phyloP scores from a whole-genome alignment of 35 echinoderm and acorn worm genomes.

The Eucidaris tribuloides region DNA sequence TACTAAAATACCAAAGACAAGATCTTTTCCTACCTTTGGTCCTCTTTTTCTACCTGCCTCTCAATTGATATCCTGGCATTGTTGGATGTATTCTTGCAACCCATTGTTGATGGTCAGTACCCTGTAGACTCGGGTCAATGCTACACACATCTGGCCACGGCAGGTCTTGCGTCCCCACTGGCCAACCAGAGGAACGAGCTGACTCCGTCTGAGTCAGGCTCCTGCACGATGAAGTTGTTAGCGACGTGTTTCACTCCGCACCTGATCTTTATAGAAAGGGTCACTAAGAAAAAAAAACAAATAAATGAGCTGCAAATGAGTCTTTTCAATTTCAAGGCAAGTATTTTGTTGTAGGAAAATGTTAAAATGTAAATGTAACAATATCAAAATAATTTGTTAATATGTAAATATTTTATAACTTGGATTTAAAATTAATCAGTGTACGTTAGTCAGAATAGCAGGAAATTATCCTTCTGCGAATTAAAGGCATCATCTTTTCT shows the following conservation, averaged over 20 bases:
- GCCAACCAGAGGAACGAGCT: constrained; percentile 85
- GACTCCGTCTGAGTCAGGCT: constrained; percentile 40
- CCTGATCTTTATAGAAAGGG: constrained; percentile 92
- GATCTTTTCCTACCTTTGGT: constrained; percentile 99
- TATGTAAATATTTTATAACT: too few relatives aligned
- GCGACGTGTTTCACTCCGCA: constrained; percentile 95
- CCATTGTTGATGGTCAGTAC: constrained; percentile 99
- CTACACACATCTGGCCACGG: constrained; percentile 89
- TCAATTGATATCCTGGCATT: constrained; percentile 98
- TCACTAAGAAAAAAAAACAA: constrained; percentile 44
- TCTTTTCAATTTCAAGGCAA: too few relatives aligned
- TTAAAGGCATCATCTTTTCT: too few relatives aligned
- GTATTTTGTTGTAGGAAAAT: too few relatives aligned
- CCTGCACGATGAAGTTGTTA: constrained; percentile 87
- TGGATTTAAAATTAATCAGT: too few relatives aligned
- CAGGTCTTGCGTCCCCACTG: constrained; percentile 94
- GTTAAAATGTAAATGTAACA: too few relatives aligned
- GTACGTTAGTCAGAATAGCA: too few relatives aligned
- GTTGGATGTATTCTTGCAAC: constrained; percentile 92
- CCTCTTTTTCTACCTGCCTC: constrained; percentile 90
- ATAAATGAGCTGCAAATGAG: background rate
- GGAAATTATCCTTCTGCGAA: too few relatives aligned
- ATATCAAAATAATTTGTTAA: too few relatives aligned
- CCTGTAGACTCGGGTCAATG: constrained; percentile 81
- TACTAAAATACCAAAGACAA: too few relatives aligned